phyloP scores from a whole-genome alignment of 2,888 invertebrate genomes.

The Idaea biselata region DNA sequence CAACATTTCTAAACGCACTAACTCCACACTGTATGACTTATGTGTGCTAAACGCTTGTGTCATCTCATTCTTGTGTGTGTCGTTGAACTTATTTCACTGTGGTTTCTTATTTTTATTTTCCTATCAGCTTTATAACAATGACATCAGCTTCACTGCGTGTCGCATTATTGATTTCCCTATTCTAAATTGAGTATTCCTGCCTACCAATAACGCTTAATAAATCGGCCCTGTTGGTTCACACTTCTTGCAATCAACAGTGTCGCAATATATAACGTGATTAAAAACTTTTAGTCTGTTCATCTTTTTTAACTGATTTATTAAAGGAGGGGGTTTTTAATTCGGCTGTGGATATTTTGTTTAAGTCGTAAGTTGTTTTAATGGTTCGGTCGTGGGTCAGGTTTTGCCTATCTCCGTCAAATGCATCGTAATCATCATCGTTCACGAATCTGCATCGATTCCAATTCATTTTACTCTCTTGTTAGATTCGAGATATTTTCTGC shows the following conservation, averaged over 20 bases:
- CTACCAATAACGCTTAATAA: not conserved
- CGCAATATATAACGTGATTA: too few species aligned
- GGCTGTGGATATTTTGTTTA: too few species aligned
- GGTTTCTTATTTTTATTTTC: conserved; percentile 2
- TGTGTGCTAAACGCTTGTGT: conserved; percentile 33
- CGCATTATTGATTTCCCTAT: not conserved
- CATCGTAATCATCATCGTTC: too few species aligned
- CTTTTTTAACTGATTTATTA: too few species aligned
- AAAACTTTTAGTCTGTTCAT: too few species aligned
- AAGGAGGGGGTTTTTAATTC: too few species aligned
- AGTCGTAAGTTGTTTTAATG: too few species aligned
- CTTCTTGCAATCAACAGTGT: not conserved
- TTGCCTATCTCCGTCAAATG: too few species aligned
- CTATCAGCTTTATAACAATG: not conserved
- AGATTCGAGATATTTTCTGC: not conserved
- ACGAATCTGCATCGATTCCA: not conserved
- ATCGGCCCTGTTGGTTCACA: not conserved
- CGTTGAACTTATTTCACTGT: conserved; percentile 26
- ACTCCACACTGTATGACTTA: conserved; percentile 2
- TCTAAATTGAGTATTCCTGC: not conserved
- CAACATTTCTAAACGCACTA: not conserved
- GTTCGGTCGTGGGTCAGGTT: too few species aligned
- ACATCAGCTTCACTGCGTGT: conserved; percentile 12
- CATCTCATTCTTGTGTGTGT: conserved; percentile 21
- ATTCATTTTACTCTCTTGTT: not conserved